Conservation (phyloP, 2,888 invertebrate species). For the Leistus spinibarbis region DNA sequence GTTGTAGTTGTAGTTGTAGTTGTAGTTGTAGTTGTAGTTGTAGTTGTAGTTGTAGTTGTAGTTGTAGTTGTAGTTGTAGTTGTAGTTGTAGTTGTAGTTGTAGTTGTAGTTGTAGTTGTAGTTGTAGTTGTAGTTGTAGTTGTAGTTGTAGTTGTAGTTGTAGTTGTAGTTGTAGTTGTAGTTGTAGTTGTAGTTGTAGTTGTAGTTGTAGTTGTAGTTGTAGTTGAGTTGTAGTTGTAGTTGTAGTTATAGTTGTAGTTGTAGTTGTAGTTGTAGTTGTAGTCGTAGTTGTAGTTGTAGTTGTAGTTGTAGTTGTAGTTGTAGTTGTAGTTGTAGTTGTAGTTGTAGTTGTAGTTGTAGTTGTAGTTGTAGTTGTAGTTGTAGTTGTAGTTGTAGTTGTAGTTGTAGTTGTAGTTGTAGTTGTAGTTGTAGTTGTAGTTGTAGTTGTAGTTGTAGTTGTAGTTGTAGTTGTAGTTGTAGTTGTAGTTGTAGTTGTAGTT, state of each 20-base stretch:
- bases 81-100: not conserved
- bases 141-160: conserved; percentile 1
- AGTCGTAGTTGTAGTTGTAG: no score
- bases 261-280: conserved; percentile 2
- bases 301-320: no score
- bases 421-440: no score
- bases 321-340: no score
- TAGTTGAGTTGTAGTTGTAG: not conserved
- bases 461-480: no score
- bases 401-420: no score
- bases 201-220: not conserved
- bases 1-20: not conserved
- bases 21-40: not conserved
- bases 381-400: no score
- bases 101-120: not conserved
- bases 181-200: not conserved
- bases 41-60: not conserved
- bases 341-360: no score
- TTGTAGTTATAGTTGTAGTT: not conserved
- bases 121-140: conserved; percentile 1
- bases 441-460: no score
- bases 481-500: no score
- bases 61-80: not conserved
- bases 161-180: not conserved
- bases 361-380: no score